Percentiles rank a stretch among this genome's conserved stretches.
phyloP scores from a whole-genome alignment of 2,888 invertebrate species.

The Agrochola lychnidis region DNA sequence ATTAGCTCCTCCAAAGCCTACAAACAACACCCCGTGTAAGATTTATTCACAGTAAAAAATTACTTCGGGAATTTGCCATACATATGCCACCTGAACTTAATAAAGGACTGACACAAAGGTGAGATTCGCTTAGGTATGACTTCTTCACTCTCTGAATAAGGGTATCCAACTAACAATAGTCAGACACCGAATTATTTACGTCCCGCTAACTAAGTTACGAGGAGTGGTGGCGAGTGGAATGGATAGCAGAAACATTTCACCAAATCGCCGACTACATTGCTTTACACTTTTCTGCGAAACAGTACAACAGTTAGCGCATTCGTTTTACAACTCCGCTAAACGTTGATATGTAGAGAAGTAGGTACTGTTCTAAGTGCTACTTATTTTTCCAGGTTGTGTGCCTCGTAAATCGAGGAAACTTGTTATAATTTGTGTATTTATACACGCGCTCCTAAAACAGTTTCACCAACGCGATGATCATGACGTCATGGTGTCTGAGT shows the following conservation, averaged over 20 bases:
- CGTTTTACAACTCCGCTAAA: slow-evolving; percentile 34
- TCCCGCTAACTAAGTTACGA: slow-evolving; percentile 51
- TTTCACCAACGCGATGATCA: slow-evolving; percentile 49
- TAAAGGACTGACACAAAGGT: slow-evolving; percentile 4
- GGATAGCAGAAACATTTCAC: slow-evolving; percentile 47
- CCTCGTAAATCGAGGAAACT: slow-evolving; percentile 35
- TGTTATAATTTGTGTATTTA: slow-evolving; percentile 50
- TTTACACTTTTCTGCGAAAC: slow-evolving; percentile 44
- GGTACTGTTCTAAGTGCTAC: slow-evolving; percentile 15
- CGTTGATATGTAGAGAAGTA: slow-evolving; percentile 4
- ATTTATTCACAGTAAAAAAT: not conserved
- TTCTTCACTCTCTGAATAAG: slow-evolving; percentile 60
- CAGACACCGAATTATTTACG: slow-evolving; percentile 52
- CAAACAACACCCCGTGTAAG: slow-evolving; percentile 23
- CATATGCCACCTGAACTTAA: not conserved
- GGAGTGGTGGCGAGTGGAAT: slow-evolving; percentile 63
- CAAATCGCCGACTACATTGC: slow-evolving; percentile 29
- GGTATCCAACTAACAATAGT: slow-evolving; percentile 65
- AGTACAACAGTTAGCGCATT: slow-evolving; percentile 30
- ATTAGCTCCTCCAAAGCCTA: slow-evolving; percentile 97
- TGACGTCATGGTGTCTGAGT: slow-evolving; percentile 55
- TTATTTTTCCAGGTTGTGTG: slow-evolving; percentile 34
- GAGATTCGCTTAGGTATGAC: slow-evolving; percentile 29
- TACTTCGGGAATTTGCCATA: not conserved
- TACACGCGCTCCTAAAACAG: slow-evolving; percentile 40